Percentiles rank a stretch among this genome's conserved stretches.
Conservation (phyloP, 2,113 vertebrate genomes). For the Camarhynchus parvulus region DNA sequence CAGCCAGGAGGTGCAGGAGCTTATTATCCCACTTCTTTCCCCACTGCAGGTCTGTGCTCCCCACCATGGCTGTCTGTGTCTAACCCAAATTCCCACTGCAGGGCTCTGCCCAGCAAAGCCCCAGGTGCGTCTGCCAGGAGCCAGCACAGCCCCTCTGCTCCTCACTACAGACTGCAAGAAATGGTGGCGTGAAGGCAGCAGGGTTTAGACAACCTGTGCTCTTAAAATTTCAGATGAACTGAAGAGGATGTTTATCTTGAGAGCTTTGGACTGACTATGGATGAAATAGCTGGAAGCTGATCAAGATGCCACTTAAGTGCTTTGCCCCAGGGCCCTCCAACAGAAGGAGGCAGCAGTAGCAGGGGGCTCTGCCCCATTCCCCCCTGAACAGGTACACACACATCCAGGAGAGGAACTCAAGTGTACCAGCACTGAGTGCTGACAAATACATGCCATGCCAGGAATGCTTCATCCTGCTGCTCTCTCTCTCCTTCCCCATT, state of each 20-base stretch:
- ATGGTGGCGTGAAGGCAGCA: fast-evolving
- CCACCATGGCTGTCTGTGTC: not conserved
- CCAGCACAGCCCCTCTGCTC: not conserved
- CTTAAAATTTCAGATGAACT: not conserved
- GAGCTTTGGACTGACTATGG: not conserved
- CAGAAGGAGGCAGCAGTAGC: not conserved
- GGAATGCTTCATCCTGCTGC: not conserved
- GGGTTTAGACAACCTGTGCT: not conserved
- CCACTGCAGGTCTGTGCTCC: not conserved
- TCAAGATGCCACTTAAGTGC: not conserved
- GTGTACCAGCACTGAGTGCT: not conserved
- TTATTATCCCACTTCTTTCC: not conserved
- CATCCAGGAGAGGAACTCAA: not conserved
- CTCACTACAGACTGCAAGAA: not conserved
- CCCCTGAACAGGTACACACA: not conserved
- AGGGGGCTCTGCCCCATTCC: not conserved
- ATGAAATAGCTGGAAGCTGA: not conserved
- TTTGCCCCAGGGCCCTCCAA: not conserved
- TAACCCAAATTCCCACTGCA: not conserved
- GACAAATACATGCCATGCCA: not conserved
- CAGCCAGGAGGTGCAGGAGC: not conserved
- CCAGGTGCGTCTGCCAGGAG: fast-evolving
- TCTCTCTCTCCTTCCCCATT: not conserved
- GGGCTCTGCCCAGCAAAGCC: not conserved
- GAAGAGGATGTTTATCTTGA: not conserved